Percentiles rank a stretch among this genome's conserved stretches.
phyloP scores from a whole-genome alignment of 1,140 invertebrate genomes.

The Schlechtendalia chinensis region DNA sequence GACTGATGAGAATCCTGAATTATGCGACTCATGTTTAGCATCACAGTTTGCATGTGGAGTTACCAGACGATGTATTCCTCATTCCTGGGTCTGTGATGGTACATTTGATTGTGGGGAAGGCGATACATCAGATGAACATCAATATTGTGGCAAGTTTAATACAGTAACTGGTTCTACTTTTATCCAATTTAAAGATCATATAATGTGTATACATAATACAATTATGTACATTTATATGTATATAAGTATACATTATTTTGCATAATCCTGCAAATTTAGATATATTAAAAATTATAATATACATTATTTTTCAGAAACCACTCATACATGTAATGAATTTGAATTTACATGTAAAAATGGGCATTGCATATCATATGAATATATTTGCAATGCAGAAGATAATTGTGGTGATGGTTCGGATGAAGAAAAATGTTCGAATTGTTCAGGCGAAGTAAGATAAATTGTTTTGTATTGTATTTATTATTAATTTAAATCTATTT shows the following conservation, averaged over 20 bases:
- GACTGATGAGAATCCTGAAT: constrained; percentile 55
- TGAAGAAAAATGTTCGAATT: constrained; percentile 59
- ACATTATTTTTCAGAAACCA: constrained; percentile 53
- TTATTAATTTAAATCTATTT: not conserved
- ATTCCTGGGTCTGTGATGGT: constrained; percentile 75
- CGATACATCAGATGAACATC: constrained; percentile 75
- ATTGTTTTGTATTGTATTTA: not conserved
- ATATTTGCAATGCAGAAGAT: constrained; percentile 61
- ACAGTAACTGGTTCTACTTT: not conserved
- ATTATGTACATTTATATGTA: no score
- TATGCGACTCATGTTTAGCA: constrained; percentile 55
- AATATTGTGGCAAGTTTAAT: constrained; percentile 58
- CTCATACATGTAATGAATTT: constrained; percentile 54
- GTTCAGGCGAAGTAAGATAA: constrained; percentile 18
- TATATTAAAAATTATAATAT: no score
- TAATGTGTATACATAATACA: no score
- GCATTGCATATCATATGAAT: constrained; percentile 57
- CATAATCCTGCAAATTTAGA: no score
- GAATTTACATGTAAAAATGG: constrained; percentile 58
- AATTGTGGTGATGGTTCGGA: constrained; percentile 88
- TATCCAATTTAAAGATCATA: no score
- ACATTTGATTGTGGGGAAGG: constrained; percentile 69
- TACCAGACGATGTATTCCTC: constrained; percentile 69
- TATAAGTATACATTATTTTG: no score
- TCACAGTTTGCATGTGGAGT: constrained; percentile 56